Evolutionary conservation across 2,888 invertebrate species (phyloP), one percentile per base, ranked within the genome.

Genomic region (Drosophila paracracens): DNA sequence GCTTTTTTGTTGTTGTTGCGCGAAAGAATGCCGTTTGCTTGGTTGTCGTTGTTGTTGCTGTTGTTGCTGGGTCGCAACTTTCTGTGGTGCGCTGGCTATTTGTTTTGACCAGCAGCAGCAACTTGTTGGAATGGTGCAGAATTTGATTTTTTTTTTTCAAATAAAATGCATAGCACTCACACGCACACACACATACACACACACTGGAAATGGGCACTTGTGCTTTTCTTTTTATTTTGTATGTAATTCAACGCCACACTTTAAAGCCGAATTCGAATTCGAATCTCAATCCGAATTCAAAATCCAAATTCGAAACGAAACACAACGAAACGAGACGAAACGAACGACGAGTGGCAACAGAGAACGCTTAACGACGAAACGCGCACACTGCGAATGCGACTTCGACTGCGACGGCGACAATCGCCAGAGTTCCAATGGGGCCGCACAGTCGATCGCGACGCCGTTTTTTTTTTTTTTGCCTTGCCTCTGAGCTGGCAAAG

Each of bases 1-100:
- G 73, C 79, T 79, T 82, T 86, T 92, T 46, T 46, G 38, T 46
- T 92, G 92, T 92, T 92, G 91, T 92, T 92, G 92, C 86, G 79
- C 91, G 83, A 92, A 92, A 91, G 92, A 92, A 92, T 92, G 92
- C 81, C 83, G 90, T 90, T 83, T 83, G 87, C 83, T 90, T 88
- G 86, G 86, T 90, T 91, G 90, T 83, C 81, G 82, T 56, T 66
- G 66, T 53, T 51, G 51, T 58, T 67, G 70, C 33, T 76, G 69
- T 71, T 71, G 66, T 56, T 72, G 81, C 82, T 72, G 79, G 70
- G 76, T 79, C 83, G 81, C 81, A 80, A 84, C 80, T 85, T 89
- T 88, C 88, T 79, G 88, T 79, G 88, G 64, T 60, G 29, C 57
- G 57, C 40, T 40, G 57, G 82, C 89, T 84, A 75, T 83, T 76